These are phyloP conservation scores for Pseudoatta argentina DNA, from an alignment of 1,140 invertebrate species.

Conservation along the genomic window DNA sequence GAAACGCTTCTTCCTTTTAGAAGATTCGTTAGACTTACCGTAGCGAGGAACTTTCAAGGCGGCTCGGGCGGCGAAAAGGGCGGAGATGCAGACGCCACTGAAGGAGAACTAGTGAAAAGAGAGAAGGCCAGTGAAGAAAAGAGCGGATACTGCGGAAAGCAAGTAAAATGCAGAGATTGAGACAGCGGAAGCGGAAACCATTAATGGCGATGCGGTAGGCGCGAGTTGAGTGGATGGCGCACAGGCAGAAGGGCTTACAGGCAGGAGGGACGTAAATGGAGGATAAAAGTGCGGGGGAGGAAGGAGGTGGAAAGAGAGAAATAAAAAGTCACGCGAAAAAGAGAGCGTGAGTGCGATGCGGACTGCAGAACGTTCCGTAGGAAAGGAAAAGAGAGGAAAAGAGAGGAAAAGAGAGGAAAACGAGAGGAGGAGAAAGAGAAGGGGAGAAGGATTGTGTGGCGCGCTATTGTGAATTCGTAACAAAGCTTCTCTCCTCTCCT, in stretches of 20 bases:
- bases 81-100: neutral
- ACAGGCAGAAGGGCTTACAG: slow-evolving; percentile 7
- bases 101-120: neutral
- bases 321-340: slow-evolving; percentile 36
- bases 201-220: slow-evolving; percentile 74
- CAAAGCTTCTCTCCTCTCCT: slow-evolving; percentile 35
- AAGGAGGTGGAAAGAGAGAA: slow-evolving; percentile 1
- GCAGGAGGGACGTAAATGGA: slow-evolving; percentile 49
- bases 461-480: slow-evolving; percentile 78
- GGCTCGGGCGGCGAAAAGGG: neutral
- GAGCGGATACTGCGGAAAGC: slow-evolving; percentile 63
- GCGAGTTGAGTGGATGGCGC: slow-evolving; percentile 67
- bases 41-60: neutral
- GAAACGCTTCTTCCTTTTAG: neutral
- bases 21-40: slow-evolving; percentile 22
- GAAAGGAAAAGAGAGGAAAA: neutral
- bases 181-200: slow-evolving; percentile 75
- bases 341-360: slow-evolving; percentile 49
- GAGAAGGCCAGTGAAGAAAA: slow-evolving; percentile 21
- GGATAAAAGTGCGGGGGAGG: slow-evolving; percentile 25
- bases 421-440: neutral
- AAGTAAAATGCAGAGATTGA: slow-evolving; percentile 74
- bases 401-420: slow-evolving; percentile 17
- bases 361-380: slow-evolving; percentile 40
- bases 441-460: slow-evolving; percentile 64